Base-by-base conservation (phyloP, 1,140 invertebrate genomes). In the Phortica variegata region DNA sequence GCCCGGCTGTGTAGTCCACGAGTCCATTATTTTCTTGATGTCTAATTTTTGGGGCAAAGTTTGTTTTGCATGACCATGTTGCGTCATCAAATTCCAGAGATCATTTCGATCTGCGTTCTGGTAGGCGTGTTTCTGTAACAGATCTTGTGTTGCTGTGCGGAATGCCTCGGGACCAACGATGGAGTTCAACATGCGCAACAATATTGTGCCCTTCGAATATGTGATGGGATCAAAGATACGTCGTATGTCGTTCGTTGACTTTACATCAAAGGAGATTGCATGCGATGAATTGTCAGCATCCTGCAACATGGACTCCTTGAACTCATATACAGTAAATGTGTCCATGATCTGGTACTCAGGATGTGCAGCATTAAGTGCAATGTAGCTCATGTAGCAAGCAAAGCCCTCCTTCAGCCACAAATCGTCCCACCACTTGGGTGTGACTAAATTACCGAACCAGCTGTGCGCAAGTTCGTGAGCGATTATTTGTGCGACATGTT, bases 391-490 rank as follows among this genome's bases (percentile, higher is more conserved):
- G 63, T 85, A 91, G 16, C 83, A 84, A 4, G 89, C 88, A 53
- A 93, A 91, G 4, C 89, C 90, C 63, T 92, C 90, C 62, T 89
- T 92, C 3, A 93, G 78, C 90, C 90, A 93, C 0, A 91, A 63
- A 71, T 91, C 88, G 19, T 82, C 83, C 87, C 87, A 90, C 85
- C 86, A 87, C 33, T 76, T 72, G 55, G 87, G 87, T 2, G 86
- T 90, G 19, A 90, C 88, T 2, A 89, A 76, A 68, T 90, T 87
- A 15, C 88, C 88, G 61, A 89, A 89, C 87, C 87, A 90, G 60
- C 88, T 85, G 79, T 94, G 92, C 0, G 88, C 84, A 13, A 95
- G 65, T 75, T 95, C 92, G 65, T 95, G 92, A 0, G 87, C 83
- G 16, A 94, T 80, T 13, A 88, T 81, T 59, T 77, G 82, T 0